Conservation (phyloP, 2,888 invertebrate species). For the Nowickia ferox region DNA sequence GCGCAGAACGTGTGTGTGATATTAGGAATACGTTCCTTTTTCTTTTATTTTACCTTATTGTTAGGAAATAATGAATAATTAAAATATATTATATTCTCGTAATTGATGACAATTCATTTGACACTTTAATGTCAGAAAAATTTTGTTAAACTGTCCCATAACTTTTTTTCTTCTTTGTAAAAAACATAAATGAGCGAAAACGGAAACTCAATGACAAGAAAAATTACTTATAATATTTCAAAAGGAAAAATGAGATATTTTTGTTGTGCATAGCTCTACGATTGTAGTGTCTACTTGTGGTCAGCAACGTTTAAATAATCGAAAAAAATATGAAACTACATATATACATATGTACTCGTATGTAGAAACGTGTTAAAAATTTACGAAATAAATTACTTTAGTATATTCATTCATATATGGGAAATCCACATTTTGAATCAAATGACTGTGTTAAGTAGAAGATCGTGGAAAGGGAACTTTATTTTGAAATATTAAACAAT, state of each 20-base stretch:
- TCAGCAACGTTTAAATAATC: not conserved
- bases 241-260: not conserved
- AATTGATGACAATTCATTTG: constrained; percentile 70
- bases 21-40: not conserved
- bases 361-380: not conserved
- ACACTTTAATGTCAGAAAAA: constrained; percentile 65
- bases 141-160: constrained; percentile 50
- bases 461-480: too few relatives aligned
- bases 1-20: constrained; percentile 5
- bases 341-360: too few relatives aligned
- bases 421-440: too few relatives aligned
- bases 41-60: not conserved
- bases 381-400: not conserved
- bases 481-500: too few relatives aligned
- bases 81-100: constrained; percentile 60
- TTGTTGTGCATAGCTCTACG: not conserved
- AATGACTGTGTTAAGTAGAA: too few relatives aligned
- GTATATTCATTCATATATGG: not conserved
- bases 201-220: constrained; percentile 48
- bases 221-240: constrained; percentile 33
- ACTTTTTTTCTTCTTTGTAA: not conserved
- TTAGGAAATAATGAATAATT: constrained; percentile 62
- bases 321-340: not conserved
- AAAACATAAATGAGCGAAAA: constrained; percentile 6
- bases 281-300: not conserved